These are phyloP conservation scores for Nymphicus hollandicus DNA, from an alignment of 2,113 vertebrate genomes.

Conservation along the genomic window DNA sequence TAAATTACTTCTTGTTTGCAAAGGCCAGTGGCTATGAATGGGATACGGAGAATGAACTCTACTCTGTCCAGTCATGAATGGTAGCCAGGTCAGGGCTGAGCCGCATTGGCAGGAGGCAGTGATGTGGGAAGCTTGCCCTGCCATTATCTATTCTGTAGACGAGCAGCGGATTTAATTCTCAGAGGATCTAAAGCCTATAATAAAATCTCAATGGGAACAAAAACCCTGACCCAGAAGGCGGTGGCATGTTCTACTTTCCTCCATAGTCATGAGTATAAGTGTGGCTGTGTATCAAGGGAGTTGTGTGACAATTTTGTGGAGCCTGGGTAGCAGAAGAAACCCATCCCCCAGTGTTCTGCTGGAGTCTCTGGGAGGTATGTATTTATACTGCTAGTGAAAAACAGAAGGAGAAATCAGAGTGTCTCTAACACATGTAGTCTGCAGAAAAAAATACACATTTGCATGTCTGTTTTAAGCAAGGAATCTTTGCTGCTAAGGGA, in stretches of 20 bases:
- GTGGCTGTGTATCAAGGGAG: not conserved
- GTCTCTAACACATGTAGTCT: constrained; percentile 21
- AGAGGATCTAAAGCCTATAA: constrained; percentile 20
- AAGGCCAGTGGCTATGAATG: constrained; percentile 38
- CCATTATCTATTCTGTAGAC: constrained; percentile 46
- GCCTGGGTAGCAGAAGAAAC: not conserved
- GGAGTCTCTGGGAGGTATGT: not conserved
- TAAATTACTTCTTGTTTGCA: constrained; percentile 31
- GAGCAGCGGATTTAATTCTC: constrained; percentile 38
- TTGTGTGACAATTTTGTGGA: not conserved
- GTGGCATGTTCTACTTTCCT: constrained; percentile 16
- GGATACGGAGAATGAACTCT: not conserved
- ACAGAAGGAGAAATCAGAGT: constrained; percentile 25
- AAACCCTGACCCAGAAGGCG: constrained; percentile 25
- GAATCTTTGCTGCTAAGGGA: not conserved
- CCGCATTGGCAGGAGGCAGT: not conserved
- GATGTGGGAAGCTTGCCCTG: constrained; percentile 46
- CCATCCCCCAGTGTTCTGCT: not conserved
- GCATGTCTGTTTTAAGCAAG: not conserved
- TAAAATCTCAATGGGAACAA: constrained; percentile 41
- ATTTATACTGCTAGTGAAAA: constrained; percentile 27
- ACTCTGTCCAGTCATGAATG: constrained; percentile 40
- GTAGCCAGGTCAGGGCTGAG: constrained; percentile 46
- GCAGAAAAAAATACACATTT: constrained; percentile 31
- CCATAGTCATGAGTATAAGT: not conserved